Conservation (phyloP, 2,888 invertebrate genomes). For the Megaustenia siamemsis region DNA sequence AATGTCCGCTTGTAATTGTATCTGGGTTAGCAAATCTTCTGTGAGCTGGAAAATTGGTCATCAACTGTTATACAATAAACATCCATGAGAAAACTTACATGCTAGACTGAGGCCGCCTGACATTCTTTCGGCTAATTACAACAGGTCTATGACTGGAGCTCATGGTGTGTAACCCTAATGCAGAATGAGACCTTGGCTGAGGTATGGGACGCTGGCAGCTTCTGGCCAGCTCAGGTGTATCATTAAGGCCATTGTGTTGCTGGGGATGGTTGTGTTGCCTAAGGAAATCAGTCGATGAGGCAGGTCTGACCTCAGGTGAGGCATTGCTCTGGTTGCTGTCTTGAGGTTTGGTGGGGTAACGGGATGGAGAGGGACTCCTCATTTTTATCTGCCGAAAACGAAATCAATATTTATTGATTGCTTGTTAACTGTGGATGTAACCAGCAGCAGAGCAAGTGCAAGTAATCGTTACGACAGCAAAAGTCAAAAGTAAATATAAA, state of each 20-base stretch:
- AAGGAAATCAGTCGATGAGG: conserved; percentile 70
- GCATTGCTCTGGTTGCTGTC: neutral
- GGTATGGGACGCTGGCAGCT: conserved; percentile 36
- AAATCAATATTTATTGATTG: no score
- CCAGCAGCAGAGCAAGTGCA: no score
- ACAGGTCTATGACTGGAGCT: conserved; percentile 36
- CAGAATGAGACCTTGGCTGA: conserved; percentile 56
- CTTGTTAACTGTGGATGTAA: no score
- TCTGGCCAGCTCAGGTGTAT: conserved; percentile 12
- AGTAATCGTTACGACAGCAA: no score
- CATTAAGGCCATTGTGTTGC: conserved; percentile 46
- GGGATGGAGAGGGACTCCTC: conserved; percentile 56
- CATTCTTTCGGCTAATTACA: conserved; percentile 47
- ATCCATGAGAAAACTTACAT: conserved; percentile 18
- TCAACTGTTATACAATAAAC: no score
- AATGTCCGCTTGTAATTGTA: no score
- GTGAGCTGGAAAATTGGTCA: no score
- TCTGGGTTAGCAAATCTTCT: no score
- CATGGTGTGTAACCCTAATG: conserved; percentile 58
- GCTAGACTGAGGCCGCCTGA: conserved; percentile 22
- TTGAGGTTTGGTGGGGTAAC: conserved; percentile 30
- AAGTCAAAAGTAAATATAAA: no score
- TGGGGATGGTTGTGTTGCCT: conserved; percentile 55
- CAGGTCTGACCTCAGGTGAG: conserved; percentile 60
- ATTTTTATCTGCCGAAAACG: conserved; percentile 59